These are phyloP conservation scores for Eustalomyia histrio DNA, from an alignment of 2,888 invertebrate species.

Conservation along the genomic window DNA sequence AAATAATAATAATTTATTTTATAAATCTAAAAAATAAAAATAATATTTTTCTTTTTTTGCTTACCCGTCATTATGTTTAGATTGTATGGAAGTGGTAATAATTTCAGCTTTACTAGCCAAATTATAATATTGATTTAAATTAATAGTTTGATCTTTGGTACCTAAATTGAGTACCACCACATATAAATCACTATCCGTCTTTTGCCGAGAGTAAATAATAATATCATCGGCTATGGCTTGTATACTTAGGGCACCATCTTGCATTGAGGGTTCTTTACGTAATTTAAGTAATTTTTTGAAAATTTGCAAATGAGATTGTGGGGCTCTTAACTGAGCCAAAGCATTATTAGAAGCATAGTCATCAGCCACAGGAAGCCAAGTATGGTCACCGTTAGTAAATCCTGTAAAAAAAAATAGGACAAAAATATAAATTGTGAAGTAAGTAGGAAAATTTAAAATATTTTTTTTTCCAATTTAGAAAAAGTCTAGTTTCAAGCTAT, in stretches of 20 bases:
- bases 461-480: too few relatives aligned
- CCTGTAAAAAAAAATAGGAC: constrained; percentile 65
- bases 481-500: too few relatives aligned
- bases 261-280: constrained; percentile 80
- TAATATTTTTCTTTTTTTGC: too few relatives aligned
- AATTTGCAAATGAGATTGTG: constrained; percentile 83
- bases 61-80: constrained; percentile 75
- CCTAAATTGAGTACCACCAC: constrained; percentile 82
- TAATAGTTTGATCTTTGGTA: constrained; percentile 77
- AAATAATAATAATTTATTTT: too few relatives aligned
- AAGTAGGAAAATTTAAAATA: too few relatives aligned
- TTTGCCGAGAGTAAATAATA: constrained; percentile 75
- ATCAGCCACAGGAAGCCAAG: constrained; percentile 86
- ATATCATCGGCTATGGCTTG: constrained; percentile 73
- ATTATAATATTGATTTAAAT: constrained; percentile 77
- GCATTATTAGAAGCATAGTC: constrained; percentile 83
- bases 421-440: not conserved
- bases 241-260: constrained; percentile 71
- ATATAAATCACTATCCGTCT: constrained; percentile 73
- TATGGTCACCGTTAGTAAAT: constrained; percentile 76
- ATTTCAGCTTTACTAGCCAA: constrained; percentile 74
- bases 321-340: constrained; percentile 79
- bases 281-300: constrained; percentile 82
- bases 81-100: constrained; percentile 76
- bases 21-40: not conserved